phyloP scores from a whole-genome alignment of 2,888 invertebrate species.

The Rhorus exstirpatorius region DNA sequence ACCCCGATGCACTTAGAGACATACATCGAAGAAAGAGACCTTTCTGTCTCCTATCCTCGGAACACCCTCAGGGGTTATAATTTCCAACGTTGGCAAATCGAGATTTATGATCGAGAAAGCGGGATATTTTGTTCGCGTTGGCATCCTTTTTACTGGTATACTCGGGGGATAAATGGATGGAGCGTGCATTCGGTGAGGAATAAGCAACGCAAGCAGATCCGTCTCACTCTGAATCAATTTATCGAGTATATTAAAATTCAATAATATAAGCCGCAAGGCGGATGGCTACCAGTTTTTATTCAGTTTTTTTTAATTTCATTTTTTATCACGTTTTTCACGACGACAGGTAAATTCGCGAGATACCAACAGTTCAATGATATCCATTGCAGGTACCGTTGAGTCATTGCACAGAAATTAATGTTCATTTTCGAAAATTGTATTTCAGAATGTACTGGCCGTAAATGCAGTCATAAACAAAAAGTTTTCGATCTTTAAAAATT shows the following conservation, averaged over 20 bases:
- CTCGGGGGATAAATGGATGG: conserved; percentile 44
- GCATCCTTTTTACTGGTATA: conserved; percentile 24
- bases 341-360: neutral
- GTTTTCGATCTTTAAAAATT: no score
- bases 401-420: no score
- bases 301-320: no score
- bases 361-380: no score
- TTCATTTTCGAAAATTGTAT: no score
- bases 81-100: conserved; percentile 78
- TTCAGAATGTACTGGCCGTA: no score
- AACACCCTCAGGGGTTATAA: conserved; percentile 43
- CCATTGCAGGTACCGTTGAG: no score
- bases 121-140: conserved; percentile 40
- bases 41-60: neutral
- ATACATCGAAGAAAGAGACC: conserved; percentile 34
- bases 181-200: neutral
- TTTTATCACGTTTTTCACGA: neutral
- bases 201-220: neutral
- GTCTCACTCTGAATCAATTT: conserved; percentile 13
- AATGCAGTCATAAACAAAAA: no score
- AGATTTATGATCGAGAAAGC: conserved; percentile 79
- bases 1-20: conserved; percentile 13
- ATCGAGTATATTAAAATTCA: conserved; percentile 39
- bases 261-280: conserved; percentile 10
- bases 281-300: conserved; percentile 2